phyloP scores from a whole-genome alignment of 2,888 invertebrate species.

The Eumacrocentrus americanus region DNA sequence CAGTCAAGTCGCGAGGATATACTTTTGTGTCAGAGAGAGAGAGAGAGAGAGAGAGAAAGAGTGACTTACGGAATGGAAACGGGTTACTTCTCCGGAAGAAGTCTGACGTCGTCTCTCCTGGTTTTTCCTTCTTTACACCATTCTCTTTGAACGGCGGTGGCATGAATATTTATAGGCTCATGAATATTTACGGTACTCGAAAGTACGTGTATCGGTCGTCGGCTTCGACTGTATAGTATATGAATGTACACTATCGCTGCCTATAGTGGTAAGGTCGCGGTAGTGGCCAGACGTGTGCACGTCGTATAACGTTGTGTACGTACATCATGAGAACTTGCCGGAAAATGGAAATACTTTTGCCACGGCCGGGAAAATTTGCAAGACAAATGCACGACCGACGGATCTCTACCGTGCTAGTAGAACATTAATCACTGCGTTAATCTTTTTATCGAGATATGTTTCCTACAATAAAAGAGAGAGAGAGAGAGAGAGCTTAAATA shows the following conservation, averaged over 20 bases:
- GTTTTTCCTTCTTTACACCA: slow-evolving; percentile 48
- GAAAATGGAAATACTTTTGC: slow-evolving; percentile 40
- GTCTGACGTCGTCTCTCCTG: slow-evolving; percentile 43
- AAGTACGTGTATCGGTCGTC: slow-evolving; percentile 37
- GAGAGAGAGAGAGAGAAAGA: not conserved
- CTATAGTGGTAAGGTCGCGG: not conserved
- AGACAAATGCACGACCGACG: slow-evolving; percentile 36
- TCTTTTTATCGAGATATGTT: slow-evolving; percentile 33
- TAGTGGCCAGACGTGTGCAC: not conserved
- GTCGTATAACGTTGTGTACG: not conserved
- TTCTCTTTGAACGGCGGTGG: slow-evolving; percentile 45
- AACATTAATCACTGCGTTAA: slow-evolving; percentile 36
- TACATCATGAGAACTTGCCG: not conserved
- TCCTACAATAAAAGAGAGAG: not conserved
- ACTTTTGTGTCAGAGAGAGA: not conserved
- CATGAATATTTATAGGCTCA: slow-evolving; percentile 51
- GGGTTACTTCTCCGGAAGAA: slow-evolving; percentile 42
- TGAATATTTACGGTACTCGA: slow-evolving; percentile 50
- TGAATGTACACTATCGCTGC: slow-evolving; percentile 15
- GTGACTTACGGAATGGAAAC: slow-evolving; percentile 29
- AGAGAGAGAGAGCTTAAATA: not conserved
- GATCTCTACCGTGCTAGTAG: slow-evolving; percentile 25
- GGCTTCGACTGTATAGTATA: slow-evolving; percentile 24
- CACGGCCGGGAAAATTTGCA: slow-evolving; percentile 39
- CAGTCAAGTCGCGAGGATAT: not conserved